These are phyloP conservation scores for Zosterops japonicus DNA, from an alignment of 2,113 vertebrate genomes.

Conservation along the genomic window DNA sequence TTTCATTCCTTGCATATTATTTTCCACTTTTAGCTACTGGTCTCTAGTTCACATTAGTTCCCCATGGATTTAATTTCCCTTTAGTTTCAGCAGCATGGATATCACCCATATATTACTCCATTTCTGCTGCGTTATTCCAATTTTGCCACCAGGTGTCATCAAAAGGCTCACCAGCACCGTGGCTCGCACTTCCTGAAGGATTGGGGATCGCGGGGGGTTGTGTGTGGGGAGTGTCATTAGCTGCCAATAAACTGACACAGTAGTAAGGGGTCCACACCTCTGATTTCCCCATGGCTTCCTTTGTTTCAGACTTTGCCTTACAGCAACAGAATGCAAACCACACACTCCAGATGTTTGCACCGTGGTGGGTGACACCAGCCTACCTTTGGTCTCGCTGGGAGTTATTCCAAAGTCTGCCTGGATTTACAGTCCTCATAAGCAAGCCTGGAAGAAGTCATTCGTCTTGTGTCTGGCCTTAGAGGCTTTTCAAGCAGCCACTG, in stretches of 20 bases:
- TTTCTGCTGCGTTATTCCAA: background rate
- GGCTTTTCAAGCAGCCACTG: background rate
- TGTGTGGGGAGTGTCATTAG: background rate
- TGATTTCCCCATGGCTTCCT: background rate
- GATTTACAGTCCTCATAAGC: background rate
- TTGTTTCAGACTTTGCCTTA: background rate
- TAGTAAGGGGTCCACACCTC: background rate
- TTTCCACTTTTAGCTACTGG: background rate
- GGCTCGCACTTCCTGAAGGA: rapidly evolving
- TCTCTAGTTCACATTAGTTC: background rate
- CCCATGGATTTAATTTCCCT: background rate
- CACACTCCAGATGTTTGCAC: background rate
- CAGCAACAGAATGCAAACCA: background rate
- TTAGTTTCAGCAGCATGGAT: background rate
- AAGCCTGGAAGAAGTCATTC: background rate
- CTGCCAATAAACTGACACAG: background rate
- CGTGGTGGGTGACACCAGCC: background rate
- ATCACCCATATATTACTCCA: rapidly evolving
- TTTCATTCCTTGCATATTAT: background rate
- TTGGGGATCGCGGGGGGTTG: background rate
- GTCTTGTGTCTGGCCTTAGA: background rate
- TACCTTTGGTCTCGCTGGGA: background rate
- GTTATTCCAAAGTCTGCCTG: background rate
- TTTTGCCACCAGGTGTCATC: constrained; percentile 46
- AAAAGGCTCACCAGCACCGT: background rate